Percentiles rank a stretch among this genome's conserved stretches.
These are phyloP conservation scores for Lepidurus arcticus DNA, from an alignment of 1,140 invertebrate species.

Conservation along the genomic window DNA sequence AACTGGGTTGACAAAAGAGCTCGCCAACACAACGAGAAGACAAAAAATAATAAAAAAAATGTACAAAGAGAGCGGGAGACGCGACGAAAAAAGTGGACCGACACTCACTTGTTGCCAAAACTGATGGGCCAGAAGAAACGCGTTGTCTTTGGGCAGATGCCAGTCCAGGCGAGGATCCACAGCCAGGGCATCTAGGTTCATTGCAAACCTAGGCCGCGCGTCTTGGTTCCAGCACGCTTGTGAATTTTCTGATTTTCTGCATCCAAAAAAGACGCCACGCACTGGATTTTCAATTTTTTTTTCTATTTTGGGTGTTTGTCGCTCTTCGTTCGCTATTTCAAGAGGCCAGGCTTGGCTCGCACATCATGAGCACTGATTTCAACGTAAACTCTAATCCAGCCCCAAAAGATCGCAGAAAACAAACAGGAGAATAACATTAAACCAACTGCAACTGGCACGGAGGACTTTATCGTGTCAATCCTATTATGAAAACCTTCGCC, in stretches of 20 bases:
- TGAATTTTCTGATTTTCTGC: not conserved
- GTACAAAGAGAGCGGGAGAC: not conserved
- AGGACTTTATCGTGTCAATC: not conserved
- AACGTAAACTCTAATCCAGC: not conserved
- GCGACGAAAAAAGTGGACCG: not conserved
- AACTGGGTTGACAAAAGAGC: slow-evolving; percentile 10
- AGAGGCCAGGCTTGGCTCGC: not conserved
- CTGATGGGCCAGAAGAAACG: slow-evolving; percentile 20
- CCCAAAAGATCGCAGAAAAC: not conserved
- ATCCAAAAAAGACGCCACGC: not conserved
- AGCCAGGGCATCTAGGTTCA: slow-evolving; percentile 16
- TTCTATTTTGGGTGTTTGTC: too few species aligned
- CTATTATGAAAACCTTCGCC: not conserved
- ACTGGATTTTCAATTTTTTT: not conserved
- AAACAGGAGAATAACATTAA: not conserved
- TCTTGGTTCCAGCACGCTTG: not conserved
- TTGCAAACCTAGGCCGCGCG: slow-evolving; percentile 20
- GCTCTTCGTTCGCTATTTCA: not conserved
- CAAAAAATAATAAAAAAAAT: not conserved
- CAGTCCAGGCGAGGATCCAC: slow-evolving; percentile 12
- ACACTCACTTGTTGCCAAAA: slow-evolving; percentile 21
- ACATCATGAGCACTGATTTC: not conserved
- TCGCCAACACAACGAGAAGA: not conserved
- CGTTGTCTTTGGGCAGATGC: slow-evolving; percentile 20
- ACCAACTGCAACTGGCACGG: not conserved